Base-by-base conservation (phyloP, 2,888 invertebrate genomes). In the Tupiocoris notatus region DNA sequence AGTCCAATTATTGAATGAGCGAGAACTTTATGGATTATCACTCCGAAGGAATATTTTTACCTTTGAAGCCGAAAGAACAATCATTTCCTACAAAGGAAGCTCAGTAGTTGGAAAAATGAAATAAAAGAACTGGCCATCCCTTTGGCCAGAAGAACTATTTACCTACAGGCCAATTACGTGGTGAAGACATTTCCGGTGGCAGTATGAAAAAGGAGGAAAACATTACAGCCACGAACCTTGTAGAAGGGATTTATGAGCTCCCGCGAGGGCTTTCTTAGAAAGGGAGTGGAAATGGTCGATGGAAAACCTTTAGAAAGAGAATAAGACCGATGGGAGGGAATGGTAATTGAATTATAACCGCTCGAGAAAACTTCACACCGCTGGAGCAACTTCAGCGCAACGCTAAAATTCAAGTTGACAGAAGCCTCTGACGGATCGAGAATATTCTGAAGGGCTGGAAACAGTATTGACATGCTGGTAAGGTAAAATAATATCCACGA, bases 271-370 rank as follows among this genome's bases (percentile, higher is more conserved):
- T 18, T 70, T 70, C 70, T 39, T 3, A 39, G 39, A 39, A 39
- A 39, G 39, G 39, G 39, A 7, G 39, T 12, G 39, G 12, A 12
- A 39, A 39, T 12, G 39, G n/a, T n/a, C n/a, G n/a, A n/a, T n/a
- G n/a, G n/a, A n/a, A n/a, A n/a, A n/a, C n/a, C 56, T 56, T 18
- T 54, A 59, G 70, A 64, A 74, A 63, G 63, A 74, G 58, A 57
- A 64, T 63, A 23, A 56, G 22, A 18, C 74, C 54, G 57, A 1
- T 17, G 21, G 74, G 64, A 57, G 59, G 64, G 57, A 74, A 74
- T 64, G 63, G 63, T 74, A 74, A 74, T 74, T 74, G 74, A 74
- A 74, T 74, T 74, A 74, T 74, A 64, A 63, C 70, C 25, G 3
- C 39, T 39, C 6, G 6, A 39, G 39, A 39, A 39, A 3, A 39